These are phyloP conservation scores for Artibeus jamaicensis DNA, from an alignment of 2,797 vertebrate species.

Conservation along the genomic window DNA sequence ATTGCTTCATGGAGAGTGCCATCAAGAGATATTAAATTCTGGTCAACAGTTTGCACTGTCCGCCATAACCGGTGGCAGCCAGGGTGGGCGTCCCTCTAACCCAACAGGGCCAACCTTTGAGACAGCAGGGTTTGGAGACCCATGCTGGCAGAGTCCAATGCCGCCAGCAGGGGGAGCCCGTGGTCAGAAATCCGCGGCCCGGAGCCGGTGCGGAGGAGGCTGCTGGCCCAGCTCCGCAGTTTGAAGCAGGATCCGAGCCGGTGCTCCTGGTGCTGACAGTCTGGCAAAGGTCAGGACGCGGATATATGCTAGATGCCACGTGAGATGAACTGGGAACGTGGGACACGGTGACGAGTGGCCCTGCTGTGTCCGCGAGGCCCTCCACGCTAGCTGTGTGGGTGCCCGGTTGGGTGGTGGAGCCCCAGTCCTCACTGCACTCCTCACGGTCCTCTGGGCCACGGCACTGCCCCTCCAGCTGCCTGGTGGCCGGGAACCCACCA, in stretches of 20 bases:
- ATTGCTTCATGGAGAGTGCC: neutral
- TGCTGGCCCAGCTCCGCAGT: neutral
- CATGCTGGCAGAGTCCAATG: neutral
- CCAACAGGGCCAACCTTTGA: neutral
- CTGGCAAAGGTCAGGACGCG: neutral
- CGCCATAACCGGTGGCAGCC: neutral
- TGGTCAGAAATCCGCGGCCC: neutral
- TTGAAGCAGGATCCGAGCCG: neutral
- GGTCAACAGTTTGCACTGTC: neutral
- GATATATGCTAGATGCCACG: neutral
- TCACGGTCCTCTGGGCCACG: too few species aligned
- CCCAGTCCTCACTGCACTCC: neutral
- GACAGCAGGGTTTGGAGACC: neutral
- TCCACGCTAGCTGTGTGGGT: accelerated
- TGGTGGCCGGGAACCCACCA: neutral
- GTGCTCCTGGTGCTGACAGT: too few species aligned
- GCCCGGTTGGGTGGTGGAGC: neutral
- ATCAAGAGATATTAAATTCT: neutral
- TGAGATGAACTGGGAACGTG: neutral
- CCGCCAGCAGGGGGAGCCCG: slow-evolving; percentile 37
- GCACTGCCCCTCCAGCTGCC: neutral
- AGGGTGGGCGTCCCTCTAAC: too few species aligned
- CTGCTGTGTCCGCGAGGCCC: too few species aligned
- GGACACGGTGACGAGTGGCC: neutral
- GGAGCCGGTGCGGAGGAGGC: accelerated